These are phyloP conservation scores for Acyrthosiphon pisum DNA, from an alignment of 1,140 invertebrate genomes.

Conservation along the genomic window DNA sequence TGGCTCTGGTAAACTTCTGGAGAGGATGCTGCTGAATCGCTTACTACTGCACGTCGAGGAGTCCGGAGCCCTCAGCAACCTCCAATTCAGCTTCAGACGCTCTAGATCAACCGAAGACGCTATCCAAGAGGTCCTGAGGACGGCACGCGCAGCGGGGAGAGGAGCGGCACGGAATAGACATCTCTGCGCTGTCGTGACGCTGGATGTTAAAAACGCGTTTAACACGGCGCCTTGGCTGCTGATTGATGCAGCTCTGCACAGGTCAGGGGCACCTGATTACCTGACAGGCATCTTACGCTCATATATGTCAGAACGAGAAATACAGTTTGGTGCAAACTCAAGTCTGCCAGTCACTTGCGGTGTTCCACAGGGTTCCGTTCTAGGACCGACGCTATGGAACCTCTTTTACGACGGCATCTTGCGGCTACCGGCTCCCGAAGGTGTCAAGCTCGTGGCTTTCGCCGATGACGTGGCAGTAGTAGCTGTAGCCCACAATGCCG, in stretches of 20 bases:
- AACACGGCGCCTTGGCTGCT: not conserved
- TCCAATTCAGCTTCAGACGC: too few relatives aligned
- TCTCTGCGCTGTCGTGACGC: not conserved
- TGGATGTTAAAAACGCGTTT: not conserved
- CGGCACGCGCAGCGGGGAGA: too few relatives aligned
- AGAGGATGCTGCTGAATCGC: too few relatives aligned
- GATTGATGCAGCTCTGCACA: too few relatives aligned
- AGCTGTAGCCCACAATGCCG: not conserved
- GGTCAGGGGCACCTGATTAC: not conserved
- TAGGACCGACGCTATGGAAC: too few relatives aligned
- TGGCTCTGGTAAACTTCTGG: too few relatives aligned
- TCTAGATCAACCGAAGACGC: too few relatives aligned
- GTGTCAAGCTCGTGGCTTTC: not conserved
- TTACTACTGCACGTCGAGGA: too few relatives aligned
- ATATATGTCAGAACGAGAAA: not conserved
- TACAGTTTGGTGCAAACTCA: too few relatives aligned
- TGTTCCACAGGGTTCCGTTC: not conserved
- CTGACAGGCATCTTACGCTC: not conserved
- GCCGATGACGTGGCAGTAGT: not conserved
- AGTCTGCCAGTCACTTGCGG: too few relatives aligned
- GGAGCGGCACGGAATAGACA: not conserved
- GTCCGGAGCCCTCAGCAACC: too few relatives aligned
- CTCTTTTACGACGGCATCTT: not conserved
- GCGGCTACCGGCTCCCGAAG: not conserved
- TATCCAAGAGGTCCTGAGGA: too few relatives aligned